These are phyloP conservation scores for Epinephelus lanceolatus DNA, from an alignment of 2,113 vertebrate species.

Conservation along the genomic window DNA sequence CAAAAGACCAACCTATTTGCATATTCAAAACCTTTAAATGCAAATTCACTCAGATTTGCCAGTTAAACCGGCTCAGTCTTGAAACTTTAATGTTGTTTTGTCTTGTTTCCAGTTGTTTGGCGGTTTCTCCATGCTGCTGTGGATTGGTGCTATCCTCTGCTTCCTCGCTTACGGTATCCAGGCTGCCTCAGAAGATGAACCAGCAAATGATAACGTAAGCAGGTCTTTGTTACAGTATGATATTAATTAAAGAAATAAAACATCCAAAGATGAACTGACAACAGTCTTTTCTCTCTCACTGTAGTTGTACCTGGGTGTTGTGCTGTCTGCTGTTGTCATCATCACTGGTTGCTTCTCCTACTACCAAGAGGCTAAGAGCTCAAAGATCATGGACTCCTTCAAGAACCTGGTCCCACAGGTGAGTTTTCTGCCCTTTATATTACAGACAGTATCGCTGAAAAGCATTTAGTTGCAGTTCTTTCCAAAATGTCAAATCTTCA, in stretches of 20 bases:
- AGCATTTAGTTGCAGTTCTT: background rate
- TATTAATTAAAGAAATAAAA: background rate
- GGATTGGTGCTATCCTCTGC: constrained; percentile 97
- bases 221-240: background rate
- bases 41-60: background rate
- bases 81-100: background rate
- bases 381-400: constrained; percentile 99
- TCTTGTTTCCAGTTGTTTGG: constrained; percentile 88
- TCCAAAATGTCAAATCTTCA: background rate
- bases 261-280: background rate
- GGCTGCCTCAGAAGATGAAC: constrained; percentile 87
- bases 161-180: constrained; percentile 93
- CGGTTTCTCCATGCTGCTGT: constrained; percentile 95
- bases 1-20: background rate
- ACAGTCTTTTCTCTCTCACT: constrained; percentile 9
- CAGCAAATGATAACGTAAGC: constrained; percentile 92
- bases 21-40: constrained; percentile 8
- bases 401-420: constrained; percentile 99
- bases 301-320: constrained; percentile 94
- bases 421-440: constrained; percentile 14
- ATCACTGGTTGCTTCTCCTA: constrained; percentile 98
- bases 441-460: background rate
- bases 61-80: background rate
- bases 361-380: constrained; percentile 98
- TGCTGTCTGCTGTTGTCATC: constrained; percentile 95